Evolutionary conservation across 37 sponge, comb jelly and placozoan species (phyloP).

Genomic region (Ianthella basta): DNA sequence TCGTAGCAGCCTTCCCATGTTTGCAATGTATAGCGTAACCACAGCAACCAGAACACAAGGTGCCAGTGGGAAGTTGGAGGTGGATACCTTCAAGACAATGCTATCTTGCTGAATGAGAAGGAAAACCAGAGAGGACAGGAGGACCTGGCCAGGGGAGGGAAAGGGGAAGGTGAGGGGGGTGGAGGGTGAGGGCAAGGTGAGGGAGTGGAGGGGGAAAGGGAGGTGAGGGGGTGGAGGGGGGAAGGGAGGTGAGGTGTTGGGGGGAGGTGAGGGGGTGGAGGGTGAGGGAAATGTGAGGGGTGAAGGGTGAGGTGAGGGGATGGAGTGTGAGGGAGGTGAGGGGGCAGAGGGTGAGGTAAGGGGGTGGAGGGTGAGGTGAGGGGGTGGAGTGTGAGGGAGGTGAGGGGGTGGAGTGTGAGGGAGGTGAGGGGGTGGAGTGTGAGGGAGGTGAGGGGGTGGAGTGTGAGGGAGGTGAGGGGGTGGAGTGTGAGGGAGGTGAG

Average conservation of each 20-base stretch:
- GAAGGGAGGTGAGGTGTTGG: neutral
- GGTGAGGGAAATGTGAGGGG: neutral
- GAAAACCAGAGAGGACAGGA: slow-evolving; percentile 39
- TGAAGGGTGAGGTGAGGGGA: neutral
- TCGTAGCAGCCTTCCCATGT: neutral
- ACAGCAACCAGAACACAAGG: slow-evolving; percentile 42
- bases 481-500: too few species aligned
- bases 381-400: neutral
- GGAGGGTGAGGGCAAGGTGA: neutral
- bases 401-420: neutral
- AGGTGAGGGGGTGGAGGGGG: neutral
- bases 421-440: neutral
- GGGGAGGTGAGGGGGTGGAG: neutral
- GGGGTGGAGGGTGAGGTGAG: neutral
- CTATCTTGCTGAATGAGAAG: slow-evolving; percentile 58
- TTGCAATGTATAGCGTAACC: slow-evolving; percentile 31
- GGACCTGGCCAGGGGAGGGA: slow-evolving; percentile 24
- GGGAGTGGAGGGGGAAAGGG: neutral
- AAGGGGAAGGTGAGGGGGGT: neutral
- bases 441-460: too few species aligned
- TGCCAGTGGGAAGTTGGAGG: slow-evolving; percentile 43
- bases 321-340: neutral
- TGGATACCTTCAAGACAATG: slow-evolving; percentile 10
- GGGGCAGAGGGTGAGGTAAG: neutral
- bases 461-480: too few species aligned